Evolutionary conservation across 2,888 invertebrate species (phyloP), one percentile per base, ranked within the genome.

Genomic region (Oxycera nigricornis): DNA sequence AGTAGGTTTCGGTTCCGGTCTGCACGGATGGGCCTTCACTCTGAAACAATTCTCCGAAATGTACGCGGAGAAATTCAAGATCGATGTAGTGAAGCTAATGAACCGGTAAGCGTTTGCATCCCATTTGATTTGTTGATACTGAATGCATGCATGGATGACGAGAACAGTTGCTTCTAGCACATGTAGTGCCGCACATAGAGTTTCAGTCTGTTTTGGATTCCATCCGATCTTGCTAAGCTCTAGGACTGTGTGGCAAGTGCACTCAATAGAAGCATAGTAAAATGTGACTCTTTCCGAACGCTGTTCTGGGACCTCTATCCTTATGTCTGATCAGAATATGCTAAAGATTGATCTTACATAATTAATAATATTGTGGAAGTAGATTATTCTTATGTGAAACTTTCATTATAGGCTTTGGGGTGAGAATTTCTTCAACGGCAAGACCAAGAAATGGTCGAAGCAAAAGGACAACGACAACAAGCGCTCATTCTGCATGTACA

Each of bases 1-100:
- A 77, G 99, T 99, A 77, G 99, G 99, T 83, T 99, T 99, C 86
- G 99, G 99, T 77, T 98, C 98, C 28, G 99, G 99, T 82, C 94
- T 99, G 77, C 99, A 99, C 86, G 98, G 99, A 78, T 99, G 99
- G 99, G 99, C 98, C 68, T 99, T 99, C 87, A 99, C 99, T 78
- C 90, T 99, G 79, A 99, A 99, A 88, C 98, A 99, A 89, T 99
- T 99, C 88, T 89, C 98, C 62, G 98, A 98, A 87, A 96, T 99
- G 94, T 99, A 99, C 85, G 94, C 97, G 35, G 95, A 95, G 84
- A 99, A 98, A 88, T 99, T 99, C 91, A 97, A 97, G 88, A 96
- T 98, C 79, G 96, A 98, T 86, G 92, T 93, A 68, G 94, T 93
- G 80, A 98, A 98, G 86, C 91, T 99, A 82, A 99, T 99, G 98